These are phyloP conservation scores for Phainopepla nitens DNA, from an alignment of 2,113 vertebrate species.

Conservation along the genomic window DNA sequence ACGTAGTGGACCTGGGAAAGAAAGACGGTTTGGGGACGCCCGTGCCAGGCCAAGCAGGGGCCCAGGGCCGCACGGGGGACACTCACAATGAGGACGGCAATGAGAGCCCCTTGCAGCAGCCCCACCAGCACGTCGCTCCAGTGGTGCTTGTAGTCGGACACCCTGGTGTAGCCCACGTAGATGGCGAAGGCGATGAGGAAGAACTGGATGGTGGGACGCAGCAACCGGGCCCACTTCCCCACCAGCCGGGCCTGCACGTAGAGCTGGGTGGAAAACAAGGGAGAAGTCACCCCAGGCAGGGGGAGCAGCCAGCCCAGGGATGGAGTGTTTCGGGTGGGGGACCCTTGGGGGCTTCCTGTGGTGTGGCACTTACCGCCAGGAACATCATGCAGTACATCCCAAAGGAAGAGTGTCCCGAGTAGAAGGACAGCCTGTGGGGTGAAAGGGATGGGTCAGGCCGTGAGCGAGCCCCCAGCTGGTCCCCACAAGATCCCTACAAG, in stretches of 20 bases:
- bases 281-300: background rate
- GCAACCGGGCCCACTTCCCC: slow-evolving; percentile 86
- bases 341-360: fast-evolving
- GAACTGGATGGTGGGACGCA: slow-evolving; percentile 93
- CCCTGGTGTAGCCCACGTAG: slow-evolving; percentile 91
- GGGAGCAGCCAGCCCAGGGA: background rate
- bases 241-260: slow-evolving; percentile 88
- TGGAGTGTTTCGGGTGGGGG: fast-evolving
- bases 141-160: slow-evolving; percentile 95
- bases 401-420: slow-evolving; percentile 95
- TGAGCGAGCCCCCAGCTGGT: fast-evolving
- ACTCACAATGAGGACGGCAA: slow-evolving; percentile 87
- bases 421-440: slow-evolving; percentile 88
- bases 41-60: fast-evolving
- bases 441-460: background rate
- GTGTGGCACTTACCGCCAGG: slow-evolving; percentile 80
- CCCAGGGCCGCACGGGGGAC: fast-evolving
- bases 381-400: slow-evolving; percentile 99
- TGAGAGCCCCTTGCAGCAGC: slow-evolving; percentile 88
- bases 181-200: slow-evolving; percentile 90
- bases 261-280: slow-evolving; percentile 68
- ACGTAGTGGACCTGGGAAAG: slow-evolving; percentile 79
- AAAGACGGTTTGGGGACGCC: background rate
- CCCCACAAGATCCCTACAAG: background rate
- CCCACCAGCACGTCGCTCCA: slow-evolving; percentile 93